Base-by-base conservation (phyloP, 2,113 vertebrate genomes). In the Leptobrachium leishanense region DNA sequence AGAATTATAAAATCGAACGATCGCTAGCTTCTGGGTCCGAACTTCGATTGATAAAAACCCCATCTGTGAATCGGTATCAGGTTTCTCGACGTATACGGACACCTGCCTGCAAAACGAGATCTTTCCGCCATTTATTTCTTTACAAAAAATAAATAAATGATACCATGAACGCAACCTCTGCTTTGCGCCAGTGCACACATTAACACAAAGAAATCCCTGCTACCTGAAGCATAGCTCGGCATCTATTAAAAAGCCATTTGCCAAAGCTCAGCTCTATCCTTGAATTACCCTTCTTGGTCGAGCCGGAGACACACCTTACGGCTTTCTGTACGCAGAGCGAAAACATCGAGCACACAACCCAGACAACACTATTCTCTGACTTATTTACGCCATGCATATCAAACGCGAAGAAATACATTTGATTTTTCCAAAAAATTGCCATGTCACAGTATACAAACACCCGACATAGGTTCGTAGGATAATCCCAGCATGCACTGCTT, bases 401-500 rank as follows among this genome's bases (percentile, higher is more conserved):
- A 67, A 50, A 72, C 65, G 41, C 41, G n/a, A 8, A 13, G 57
- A 65, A 20, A 9, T 1, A 13, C 13, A 43, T 63, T 43, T 12
- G 13, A 2, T 11, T n/a, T 55, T 39, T 42, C 53, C 20, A 15
- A 2, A 53, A 8, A 44, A 39, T 54, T 43, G 83, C 83, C 67
- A 85, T 88, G 84, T 74, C 87, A 70, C 83, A 84, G 84, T 0
- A 78, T 42, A 76, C 82, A 83, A 85, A 84, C 76, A 77, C 80
- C 83, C 57, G 7, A 74, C 54, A 2, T 68, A 76, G 76, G 80
- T 43, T 31, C 84, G 72, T 66, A 57, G 85, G 72, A 81, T 83
- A 81, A 84, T 90, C 86, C 89, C 88, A 91, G 85, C 83, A 89
- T 90, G 90, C 92, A 90, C 75, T 74, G 83, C 87, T 53, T 82